phyloP scores from a whole-genome alignment of 2,888 invertebrate species.

The Hirtodrosophila histrioides region DNA sequence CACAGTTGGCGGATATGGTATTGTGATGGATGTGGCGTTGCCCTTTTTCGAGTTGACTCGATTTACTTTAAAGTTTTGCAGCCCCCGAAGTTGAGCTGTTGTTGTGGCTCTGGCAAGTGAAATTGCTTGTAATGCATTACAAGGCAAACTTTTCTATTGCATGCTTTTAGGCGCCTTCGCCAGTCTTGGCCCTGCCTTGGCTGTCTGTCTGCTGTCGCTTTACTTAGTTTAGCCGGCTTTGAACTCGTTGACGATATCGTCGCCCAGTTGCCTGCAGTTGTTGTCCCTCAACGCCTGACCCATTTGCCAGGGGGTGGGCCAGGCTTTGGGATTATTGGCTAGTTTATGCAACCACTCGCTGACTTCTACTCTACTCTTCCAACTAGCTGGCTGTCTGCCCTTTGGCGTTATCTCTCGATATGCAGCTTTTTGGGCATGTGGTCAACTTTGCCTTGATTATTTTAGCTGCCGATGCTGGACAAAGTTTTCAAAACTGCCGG shows the following conservation, averaged over 20 bases:
- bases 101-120: constrained; percentile 62
- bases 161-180: constrained; percentile 59
- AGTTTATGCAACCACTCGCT: constrained; percentile 57
- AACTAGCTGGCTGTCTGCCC: constrained; percentile 32
- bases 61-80: constrained; percentile 49
- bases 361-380: constrained; percentile 1
- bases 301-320: constrained; percentile 29
- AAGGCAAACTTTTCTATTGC: constrained; percentile 67
- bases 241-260: constrained; percentile 16
- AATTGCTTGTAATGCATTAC: constrained; percentile 79
- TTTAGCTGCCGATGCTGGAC: constrained; percentile 39
- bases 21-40: constrained; percentile 51
- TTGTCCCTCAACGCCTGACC: constrained; percentile 20
- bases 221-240: constrained; percentile 47
- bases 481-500: constrained; percentile 51
- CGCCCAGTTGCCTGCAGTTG: constrained; percentile 44
- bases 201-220: constrained; percentile 45
- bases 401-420: constrained; percentile 66
- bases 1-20: constrained; percentile 16
- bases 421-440: constrained; percentile 49
- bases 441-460: constrained; percentile 66
- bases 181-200: constrained; percentile 30
- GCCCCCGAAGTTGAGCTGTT: constrained; percentile 15
- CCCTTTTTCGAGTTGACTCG: constrained; percentile 44
- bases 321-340: constrained; percentile 67